Conservation (phyloP, 35 echinoderm and acorn worm genomes). For the Ophiothrix spiculata region DNA sequence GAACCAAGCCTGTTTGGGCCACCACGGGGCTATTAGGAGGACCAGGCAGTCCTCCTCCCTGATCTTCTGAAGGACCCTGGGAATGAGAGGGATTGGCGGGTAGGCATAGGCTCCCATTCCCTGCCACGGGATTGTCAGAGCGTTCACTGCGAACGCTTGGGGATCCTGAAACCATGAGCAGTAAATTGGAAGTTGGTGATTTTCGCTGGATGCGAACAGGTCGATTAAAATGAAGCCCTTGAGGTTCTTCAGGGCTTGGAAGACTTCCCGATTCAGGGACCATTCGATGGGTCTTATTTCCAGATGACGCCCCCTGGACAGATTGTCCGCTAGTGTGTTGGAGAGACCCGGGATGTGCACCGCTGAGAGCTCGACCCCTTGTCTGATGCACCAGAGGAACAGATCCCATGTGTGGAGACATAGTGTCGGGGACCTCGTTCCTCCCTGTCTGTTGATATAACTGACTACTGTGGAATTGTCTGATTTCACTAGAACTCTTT, state of each 20-base stretch:
- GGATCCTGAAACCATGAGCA: not conserved
- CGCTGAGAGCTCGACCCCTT: not conserved
- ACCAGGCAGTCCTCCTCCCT: not conserved
- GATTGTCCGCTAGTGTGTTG: not conserved
- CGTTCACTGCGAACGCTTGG: not conserved
- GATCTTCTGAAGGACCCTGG: constrained; percentile 1
- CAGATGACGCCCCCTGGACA: not conserved
- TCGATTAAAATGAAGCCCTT: not conserved
- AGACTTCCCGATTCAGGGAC: not conserved
- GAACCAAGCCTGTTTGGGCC: constrained; percentile 10
- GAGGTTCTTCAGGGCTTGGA: not conserved
- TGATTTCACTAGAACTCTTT: not conserved
- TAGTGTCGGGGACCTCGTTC: not conserved
- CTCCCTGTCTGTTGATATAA: not conserved
- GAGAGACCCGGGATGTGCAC: not conserved
- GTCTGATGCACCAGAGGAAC: not conserved
- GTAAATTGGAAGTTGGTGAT: constrained; percentile 17
- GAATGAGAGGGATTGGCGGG: not conserved
- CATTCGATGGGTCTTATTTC: not conserved
- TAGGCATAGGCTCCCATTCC: not conserved
- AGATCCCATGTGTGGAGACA: not conserved
- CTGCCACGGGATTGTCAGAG: constrained; percentile 1
- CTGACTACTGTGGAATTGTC: not conserved
- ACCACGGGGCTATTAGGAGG: constrained; percentile 6
- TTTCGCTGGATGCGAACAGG: constrained; percentile 14